Percentiles rank a stretch among this genome's conserved stretches.
phyloP scores from a whole-genome alignment of 2,888 invertebrate species.

The Trachelus stipa region DNA sequence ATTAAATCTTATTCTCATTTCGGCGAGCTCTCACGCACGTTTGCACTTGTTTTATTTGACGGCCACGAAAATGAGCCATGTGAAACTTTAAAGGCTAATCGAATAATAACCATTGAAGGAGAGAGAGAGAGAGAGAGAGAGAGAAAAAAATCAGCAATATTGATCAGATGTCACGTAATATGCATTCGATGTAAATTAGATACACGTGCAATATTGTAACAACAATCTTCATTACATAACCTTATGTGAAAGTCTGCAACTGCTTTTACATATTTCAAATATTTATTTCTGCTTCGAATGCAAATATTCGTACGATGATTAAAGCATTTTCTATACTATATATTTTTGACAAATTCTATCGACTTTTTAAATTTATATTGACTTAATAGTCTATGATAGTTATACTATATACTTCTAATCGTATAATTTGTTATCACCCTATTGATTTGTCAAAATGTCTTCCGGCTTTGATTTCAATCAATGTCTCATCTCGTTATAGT shows the following conservation, averaged over 20 bases:
- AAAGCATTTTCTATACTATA: not conserved
- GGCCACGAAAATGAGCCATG: not conserved
- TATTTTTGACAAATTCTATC: not conserved
- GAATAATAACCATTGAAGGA: not conserved
- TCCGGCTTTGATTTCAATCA: slow-evolving; percentile 36
- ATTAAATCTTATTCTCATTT: slow-evolving; percentile 51
- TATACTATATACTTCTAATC: not conserved
- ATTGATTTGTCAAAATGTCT: slow-evolving; percentile 16
- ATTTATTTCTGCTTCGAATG: no score
- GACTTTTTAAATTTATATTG: not conserved
- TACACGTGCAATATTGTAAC: no score
- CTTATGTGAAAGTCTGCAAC: no score
- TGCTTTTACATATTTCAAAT: no score
- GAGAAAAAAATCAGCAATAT: no score
- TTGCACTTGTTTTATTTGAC: not conserved
- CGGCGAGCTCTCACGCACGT: not conserved
- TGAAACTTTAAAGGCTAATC: not conserved
- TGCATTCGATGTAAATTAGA: no score
- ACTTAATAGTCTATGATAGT: not conserved
- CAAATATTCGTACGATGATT: not conserved
- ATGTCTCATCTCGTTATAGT: slow-evolving; percentile 10
- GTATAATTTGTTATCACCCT: not conserved
- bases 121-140: no score
- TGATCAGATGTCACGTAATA: no score
- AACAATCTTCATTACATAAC: no score